Base-by-base conservation (phyloP, 2,888 invertebrate genomes). In the Andrena fulva region DNA sequence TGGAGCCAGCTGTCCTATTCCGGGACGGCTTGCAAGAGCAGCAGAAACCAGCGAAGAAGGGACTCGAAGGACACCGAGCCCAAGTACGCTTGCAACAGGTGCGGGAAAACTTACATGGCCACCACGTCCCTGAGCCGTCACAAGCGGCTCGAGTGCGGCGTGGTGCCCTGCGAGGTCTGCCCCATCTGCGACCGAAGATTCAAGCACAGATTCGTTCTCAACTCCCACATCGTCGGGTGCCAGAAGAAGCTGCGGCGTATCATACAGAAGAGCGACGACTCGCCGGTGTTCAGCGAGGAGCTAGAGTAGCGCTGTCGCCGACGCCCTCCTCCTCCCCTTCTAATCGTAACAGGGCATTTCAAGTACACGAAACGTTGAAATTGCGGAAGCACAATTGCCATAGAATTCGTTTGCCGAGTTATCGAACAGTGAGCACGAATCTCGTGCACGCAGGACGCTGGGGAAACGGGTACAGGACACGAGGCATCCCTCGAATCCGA, bases 141-240 rank as follows among this genome's bases (percentile, higher is more conserved):
- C 85, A 91, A 93, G 52, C 91, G 94, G 35, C 92, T 94, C 42
- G 95, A 95, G 69, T 95, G 95, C 81, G 93, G 94, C 1, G 93
- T 94, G 27, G 77, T 91, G 10, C 94, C 94, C 0, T 90, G 91
- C 76, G 94, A 93, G 85, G 89, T 92, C 35, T 95, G 95, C 85
- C 91, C 93, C 0, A 91, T 93, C 10, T 95, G 95, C 85, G 91
- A 92, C 10, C 92, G 93, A 77, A 89, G 93, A 80, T 95, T 95
- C 86, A 94, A 94, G 72, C 94, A 95, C 80, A 94, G 93, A 82
- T 94, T 94, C 81, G 94, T 94, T 7, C 88, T 95, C 54, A 94
- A 90, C 66, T 91, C 92, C 1, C 94, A 94, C 77, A 85, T 93
- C 16, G 85, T 90, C 10, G 89, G 91, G 10, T 94, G 94, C 76